Percentiles rank a stretch among this genome's conserved stretches.
Conservation (phyloP, 1,140 invertebrate genomes). For the Drosophila elegans region DNA sequence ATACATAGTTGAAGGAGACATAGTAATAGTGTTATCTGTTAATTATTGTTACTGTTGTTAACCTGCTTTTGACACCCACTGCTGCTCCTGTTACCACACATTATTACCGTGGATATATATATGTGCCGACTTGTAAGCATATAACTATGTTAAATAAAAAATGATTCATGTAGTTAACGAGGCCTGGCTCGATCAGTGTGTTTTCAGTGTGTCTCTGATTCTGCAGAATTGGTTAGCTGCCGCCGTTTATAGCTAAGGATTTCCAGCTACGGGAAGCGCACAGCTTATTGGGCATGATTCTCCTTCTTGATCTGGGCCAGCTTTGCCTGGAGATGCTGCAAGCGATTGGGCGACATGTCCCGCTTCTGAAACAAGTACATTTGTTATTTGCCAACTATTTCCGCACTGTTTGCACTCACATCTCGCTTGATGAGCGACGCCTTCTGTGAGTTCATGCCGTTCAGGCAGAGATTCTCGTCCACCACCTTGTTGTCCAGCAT, state of each 20-base stretch:
- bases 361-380: slow-evolving; percentile 60
- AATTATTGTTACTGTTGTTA: slow-evolving; percentile 78
- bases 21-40: slow-evolving; percentile 63
- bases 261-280: slow-evolving; percentile 26
- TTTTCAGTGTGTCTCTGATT: slow-evolving; percentile 13
- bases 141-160: slow-evolving; percentile 75
- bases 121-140: slow-evolving; percentile 63
- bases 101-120: slow-evolving; percentile 63
- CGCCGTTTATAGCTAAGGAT: slow-evolving; percentile 22
- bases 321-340: slow-evolving; percentile 82
- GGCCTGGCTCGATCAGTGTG: slow-evolving; percentile 11
- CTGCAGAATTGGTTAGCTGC: neutral
- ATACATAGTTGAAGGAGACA: slow-evolving; percentile 49
- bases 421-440: slow-evolving; percentile 74
- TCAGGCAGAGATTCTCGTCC: slow-evolving; percentile 82
- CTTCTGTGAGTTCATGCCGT: slow-evolving; percentile 78
- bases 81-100: slow-evolving; percentile 59
- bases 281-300: slow-evolving; percentile 70
- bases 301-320: slow-evolving; percentile 82
- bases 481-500: slow-evolving; percentile 81
- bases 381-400: neutral
- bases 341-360: slow-evolving; percentile 80
- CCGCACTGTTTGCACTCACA: slow-evolving; percentile 33
- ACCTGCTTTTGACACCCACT: slow-evolving; percentile 55
- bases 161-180: slow-evolving; percentile 54